Conservation (phyloP, 2,113 vertebrate species). For the Lycaon pictus region DNA sequence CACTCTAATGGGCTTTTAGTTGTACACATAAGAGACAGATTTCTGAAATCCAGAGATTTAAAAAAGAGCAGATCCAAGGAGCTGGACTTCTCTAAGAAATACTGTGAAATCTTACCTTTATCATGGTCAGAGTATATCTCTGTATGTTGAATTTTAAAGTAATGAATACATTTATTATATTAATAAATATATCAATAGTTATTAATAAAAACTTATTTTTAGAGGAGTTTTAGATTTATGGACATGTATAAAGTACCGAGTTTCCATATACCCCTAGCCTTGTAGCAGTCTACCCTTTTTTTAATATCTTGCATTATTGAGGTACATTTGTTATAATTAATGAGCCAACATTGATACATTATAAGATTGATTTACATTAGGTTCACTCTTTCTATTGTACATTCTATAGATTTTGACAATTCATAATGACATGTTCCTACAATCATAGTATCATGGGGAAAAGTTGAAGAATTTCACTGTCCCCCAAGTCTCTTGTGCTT, state of each 20-base stretch:
- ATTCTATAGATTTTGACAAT: not conserved
- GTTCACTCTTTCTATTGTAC: not conserved
- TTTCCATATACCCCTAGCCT: not conserved
- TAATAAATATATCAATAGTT: not conserved
- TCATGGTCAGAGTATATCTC: not conserved
- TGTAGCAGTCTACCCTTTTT: not conserved
- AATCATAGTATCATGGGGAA: not conserved
- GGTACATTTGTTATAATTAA: not conserved
- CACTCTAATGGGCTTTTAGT: not conserved
- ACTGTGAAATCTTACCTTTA: not conserved
- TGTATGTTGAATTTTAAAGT: not conserved
- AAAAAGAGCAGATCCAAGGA: not conserved
- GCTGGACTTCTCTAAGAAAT: not conserved
- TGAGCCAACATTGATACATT: not conserved
- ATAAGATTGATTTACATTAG: not conserved
- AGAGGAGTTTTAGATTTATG: not conserved
- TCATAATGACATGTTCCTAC: not conserved
- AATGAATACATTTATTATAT: not conserved
- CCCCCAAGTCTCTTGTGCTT: not conserved
- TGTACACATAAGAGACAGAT: not conserved
- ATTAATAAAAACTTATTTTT: not conserved
- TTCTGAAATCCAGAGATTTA: not conserved
- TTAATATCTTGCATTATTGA: not conserved
- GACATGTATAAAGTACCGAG: not conserved
- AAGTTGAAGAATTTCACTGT: not conserved